Evolutionary conservation across 2,113 vertebrate species (phyloP), one percentile per base, ranked within the genome.

Genomic region (Oryzias woworae): DNA sequence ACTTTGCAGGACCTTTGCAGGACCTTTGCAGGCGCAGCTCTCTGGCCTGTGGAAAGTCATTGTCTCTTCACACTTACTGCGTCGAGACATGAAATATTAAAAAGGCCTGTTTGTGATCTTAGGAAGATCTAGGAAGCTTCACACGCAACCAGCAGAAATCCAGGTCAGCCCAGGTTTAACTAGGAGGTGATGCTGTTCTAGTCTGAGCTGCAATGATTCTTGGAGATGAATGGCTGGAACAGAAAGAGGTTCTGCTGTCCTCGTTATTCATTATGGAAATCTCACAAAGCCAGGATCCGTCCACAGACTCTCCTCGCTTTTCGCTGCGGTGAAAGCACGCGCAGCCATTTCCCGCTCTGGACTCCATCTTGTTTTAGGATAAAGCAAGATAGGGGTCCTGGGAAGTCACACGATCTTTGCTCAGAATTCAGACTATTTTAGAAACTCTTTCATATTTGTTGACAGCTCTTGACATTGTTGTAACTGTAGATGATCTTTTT

Each of bases 281-380:
- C 59, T 72, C 54, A 71, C 50, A 23, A 71, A 53, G 66, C 58
- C 41, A 46, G 17, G 24, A 52, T 58, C 41, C 67, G 79, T 71
- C 62, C 72, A 46, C 20, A 59, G 71, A 74, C 44, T 66, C 53
- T 50, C 45, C 49, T 61, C 48, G 16, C 42, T 55, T 58, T 49
- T 62, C 50, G 58, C 28, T 49, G 58, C 41, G 62, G 24, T 58
- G 76, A 58, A 73, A 14, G 13, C 58, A 12, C 56, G 45, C 79
- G 80, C 83, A 73, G 88, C 91, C 90, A 91, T 92, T 84, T 91
- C 91, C 73, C 87, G 79, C 82, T 80, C 53, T 67, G 18, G 78
- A 83, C 88, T 90, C 90, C 90, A 91, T 91, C 91, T 91, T 92
- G 87, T 88, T 65, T 85, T 24, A 47, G 23, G 63, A 66, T 3